Base-by-base conservation (phyloP, 92 coral and sea anemone species). In the Zoanthus sociatus region DNA sequence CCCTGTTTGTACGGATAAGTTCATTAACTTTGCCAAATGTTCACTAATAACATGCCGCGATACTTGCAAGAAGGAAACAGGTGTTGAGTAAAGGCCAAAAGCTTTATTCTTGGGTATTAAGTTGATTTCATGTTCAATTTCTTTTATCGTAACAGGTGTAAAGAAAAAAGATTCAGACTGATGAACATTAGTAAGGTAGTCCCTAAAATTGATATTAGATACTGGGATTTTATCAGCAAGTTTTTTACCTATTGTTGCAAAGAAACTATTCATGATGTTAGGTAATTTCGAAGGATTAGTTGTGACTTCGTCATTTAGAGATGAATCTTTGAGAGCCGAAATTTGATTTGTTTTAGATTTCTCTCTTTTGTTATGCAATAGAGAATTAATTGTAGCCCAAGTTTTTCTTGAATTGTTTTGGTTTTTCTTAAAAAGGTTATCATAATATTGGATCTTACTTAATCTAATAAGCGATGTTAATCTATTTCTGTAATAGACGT, bases 291-390 rank as follows among this genome's bases (percentile, higher is more conserved):
- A 51, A 18, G 84, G 55, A 50, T 79, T 56, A 56, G 64, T 56
- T 56, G 64, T 56, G 64, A 56, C 64, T 56, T 56, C 64, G 20
- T 66, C 68, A 66, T 78, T 78, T 26, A 66, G 68, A 46, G 71
- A 53, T 10, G 84, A 66, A 78, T 78, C 84, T 78, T 78, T 78
- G 32, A 78, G 55, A 18, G 84, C 84, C 37, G 84, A 37, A 48
- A 78, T 78, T 30, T 37, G 44, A n/a, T 55, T 56, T 58, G 63
- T 33, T 10, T 55, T 78, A 31, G 72, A 69, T 45, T 79, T 79
- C 44, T 69, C 68, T 78, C 55, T 78, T 31, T 47, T 78, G 20
- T 44, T 32, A 63, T 63, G 67, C 83, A 78, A 54, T 78, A 78
- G 63, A 56, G 63, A 56, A 42, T 78, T 54, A 31, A 78, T 78